Conservation (phyloP, 30 jellyfish, hydroid and myxozoan genomes). For the Turritopsis dohrnii region DNA sequence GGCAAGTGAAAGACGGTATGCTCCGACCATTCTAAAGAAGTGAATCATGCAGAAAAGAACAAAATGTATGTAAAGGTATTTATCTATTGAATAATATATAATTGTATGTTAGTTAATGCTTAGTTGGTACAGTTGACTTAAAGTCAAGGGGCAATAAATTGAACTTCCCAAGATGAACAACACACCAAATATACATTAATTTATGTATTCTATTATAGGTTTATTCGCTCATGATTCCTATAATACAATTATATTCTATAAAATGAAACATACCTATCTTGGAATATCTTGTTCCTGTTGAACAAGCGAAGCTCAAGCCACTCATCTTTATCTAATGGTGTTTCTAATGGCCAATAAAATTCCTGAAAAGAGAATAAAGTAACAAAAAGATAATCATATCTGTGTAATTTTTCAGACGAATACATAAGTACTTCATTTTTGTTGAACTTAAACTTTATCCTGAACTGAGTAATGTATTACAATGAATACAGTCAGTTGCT, state of each 20-base stretch:
- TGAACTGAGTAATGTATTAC: too few relatives aligned
- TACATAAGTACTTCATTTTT: neutral
- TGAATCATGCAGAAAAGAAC: neutral
- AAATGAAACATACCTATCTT: constrained; percentile 72
- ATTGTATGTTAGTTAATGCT: too few relatives aligned
- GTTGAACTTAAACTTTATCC: too few relatives aligned
- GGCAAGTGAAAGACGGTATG: constrained; percentile 61
- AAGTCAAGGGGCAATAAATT: neutral
- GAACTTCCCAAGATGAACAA: neutral
- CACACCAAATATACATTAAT: too few relatives aligned
- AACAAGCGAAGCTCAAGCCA: constrained; percentile 63
- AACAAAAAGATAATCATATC: neutral
- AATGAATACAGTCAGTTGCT: too few relatives aligned
- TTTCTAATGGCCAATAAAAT: constrained; percentile 79
- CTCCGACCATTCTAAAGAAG: constrained; percentile 74
- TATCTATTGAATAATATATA: too few relatives aligned
- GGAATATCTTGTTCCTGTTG: constrained; percentile 90
- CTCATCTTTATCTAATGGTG: constrained; percentile 84
- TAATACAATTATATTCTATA: too few relatives aligned
- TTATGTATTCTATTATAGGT: too few relatives aligned
- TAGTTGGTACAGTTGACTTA: too few relatives aligned
- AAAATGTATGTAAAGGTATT: neutral
- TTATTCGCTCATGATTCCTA: too few relatives aligned
- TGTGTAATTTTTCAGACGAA: neutral
- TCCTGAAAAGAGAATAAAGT: constrained; percentile 28